phyloP scores from a whole-genome alignment of 2,113 vertebrate species.

The Dipodomys stephensi region DNA sequence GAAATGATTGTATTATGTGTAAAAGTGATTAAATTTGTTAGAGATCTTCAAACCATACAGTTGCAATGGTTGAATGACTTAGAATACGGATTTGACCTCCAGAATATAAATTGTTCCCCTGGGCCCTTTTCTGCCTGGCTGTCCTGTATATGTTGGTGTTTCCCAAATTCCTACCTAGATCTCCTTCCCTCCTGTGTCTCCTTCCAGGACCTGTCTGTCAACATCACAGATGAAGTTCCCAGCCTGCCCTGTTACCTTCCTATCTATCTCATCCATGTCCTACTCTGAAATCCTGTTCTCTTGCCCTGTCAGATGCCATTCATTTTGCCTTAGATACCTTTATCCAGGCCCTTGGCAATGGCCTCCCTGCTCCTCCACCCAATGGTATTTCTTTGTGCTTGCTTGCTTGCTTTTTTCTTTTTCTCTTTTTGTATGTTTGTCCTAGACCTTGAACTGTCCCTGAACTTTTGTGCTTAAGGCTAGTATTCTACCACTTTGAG shows the following conservation, averaged over 20 bases:
- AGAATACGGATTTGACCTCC: rapidly evolving
- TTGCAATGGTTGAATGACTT: rapidly evolving
- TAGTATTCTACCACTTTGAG: too few relatives aligned
- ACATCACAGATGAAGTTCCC: background rate
- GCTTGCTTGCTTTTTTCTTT: too few relatives aligned
- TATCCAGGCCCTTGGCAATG: background rate
- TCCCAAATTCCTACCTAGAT: background rate
- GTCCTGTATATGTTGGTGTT: background rate
- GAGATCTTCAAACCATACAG: too few relatives aligned
- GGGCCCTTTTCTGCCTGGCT: background rate
- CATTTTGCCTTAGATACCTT: background rate
- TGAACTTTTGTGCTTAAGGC: too few relatives aligned
- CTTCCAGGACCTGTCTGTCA: background rate
- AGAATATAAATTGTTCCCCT: too few relatives aligned
- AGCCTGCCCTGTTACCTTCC: background rate
- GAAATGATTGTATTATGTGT: background rate
- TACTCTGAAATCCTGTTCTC: background rate
- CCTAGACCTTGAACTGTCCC: too few relatives aligned
- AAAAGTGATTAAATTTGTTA: background rate
- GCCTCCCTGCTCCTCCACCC: background rate
- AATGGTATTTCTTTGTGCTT: too few relatives aligned
- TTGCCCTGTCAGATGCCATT: background rate
- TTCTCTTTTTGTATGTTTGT: too few relatives aligned
- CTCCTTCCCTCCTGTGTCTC: background rate
- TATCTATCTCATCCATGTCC: background rate